These are phyloP conservation scores for Drosophila kanekoi DNA, from an alignment of 2,888 invertebrate genomes.

Conservation along the genomic window DNA sequence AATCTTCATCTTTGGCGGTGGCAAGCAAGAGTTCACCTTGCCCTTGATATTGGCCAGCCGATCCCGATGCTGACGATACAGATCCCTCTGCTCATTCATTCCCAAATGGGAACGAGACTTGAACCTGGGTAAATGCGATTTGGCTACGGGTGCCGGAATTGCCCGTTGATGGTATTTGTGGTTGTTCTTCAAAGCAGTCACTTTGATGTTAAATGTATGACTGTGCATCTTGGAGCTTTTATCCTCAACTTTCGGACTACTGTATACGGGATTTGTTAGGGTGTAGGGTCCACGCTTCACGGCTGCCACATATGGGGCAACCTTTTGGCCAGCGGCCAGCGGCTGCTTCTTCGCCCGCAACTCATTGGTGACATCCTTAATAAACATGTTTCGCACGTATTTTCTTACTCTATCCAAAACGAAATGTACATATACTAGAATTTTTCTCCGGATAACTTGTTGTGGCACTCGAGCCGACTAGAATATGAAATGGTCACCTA, in stretches of 20 bases:
- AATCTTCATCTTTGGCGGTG: slow-evolving; percentile 46
- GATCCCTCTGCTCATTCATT: slow-evolving; percentile 57
- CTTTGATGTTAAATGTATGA: slow-evolving; percentile 64
- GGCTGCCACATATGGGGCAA: slow-evolving; percentile 55
- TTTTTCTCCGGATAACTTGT: slow-evolving; percentile 41
- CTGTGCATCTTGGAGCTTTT: slow-evolving; percentile 29
- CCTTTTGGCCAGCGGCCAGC: slow-evolving; percentile 1
- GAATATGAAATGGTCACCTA: background rate
- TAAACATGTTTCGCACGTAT: slow-evolving; percentile 50
- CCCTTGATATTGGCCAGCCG: slow-evolving; percentile 75
- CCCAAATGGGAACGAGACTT: slow-evolving; percentile 51
- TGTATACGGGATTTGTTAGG: slow-evolving; percentile 56
- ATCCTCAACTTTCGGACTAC: slow-evolving; percentile 23
- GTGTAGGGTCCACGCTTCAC: slow-evolving; percentile 58
- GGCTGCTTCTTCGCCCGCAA: slow-evolving; percentile 2
- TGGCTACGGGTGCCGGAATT: slow-evolving; percentile 37
- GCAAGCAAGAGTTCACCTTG: slow-evolving; percentile 60
- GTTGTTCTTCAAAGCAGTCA: slow-evolving; percentile 36
- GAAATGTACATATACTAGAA: slow-evolving; percentile 50
- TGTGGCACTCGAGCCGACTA: slow-evolving; percentile 18
- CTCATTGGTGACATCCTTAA: slow-evolving; percentile 44
- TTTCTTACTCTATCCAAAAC: slow-evolving; percentile 10
- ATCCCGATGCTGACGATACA: slow-evolving; percentile 72
- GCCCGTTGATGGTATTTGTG: slow-evolving; percentile 57
- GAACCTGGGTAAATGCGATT: background rate